Percentiles rank a stretch among this genome's conserved stretches.
These are phyloP conservation scores for Nannoperca obscura DNA, from an alignment of 2,797 vertebrate genomes.

Conservation along the genomic window DNA sequence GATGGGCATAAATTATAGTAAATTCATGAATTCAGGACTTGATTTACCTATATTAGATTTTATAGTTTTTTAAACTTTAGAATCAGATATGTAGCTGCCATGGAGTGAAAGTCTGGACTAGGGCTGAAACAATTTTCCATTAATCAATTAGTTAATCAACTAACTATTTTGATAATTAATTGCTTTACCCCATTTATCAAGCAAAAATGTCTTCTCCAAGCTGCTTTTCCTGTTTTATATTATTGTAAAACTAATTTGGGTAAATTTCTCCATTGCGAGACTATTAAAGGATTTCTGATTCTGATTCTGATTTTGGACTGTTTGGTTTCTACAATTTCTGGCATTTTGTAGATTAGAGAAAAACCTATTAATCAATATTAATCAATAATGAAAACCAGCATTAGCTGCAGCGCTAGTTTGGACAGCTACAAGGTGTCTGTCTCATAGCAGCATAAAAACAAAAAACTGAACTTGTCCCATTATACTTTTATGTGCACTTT, in stretches of 20 bases:
- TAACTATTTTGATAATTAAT: neutral
- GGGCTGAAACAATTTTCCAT: neutral
- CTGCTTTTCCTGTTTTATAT: too few relatives aligned
- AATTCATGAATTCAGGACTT: neutral
- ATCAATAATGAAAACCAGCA: too few relatives aligned
- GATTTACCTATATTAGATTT: neutral
- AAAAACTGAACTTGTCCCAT: neutral
- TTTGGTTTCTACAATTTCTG: too few relatives aligned
- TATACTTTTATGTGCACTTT: neutral
- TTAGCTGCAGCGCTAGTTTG: neutral
- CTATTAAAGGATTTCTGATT: too few relatives aligned
- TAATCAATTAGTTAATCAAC: neutral
- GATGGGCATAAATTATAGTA: too few relatives aligned
- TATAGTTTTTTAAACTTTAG: neutral
- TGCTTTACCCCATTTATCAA: neutral
- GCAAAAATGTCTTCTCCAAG: neutral
- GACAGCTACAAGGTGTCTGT: neutral
- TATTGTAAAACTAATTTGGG: neutral
- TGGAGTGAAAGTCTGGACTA: neutral
- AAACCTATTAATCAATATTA: too few relatives aligned
- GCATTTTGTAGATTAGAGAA: too few relatives aligned
- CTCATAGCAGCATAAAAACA: neutral
- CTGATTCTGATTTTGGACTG: too few relatives aligned
- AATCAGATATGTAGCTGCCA: neutral
- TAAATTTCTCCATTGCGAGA: too few relatives aligned